Evolutionary conservation across 23 tunicate genomes (phyloP), one percentile per base, ranked within the genome.

Genomic region (Styela plicata): DNA sequence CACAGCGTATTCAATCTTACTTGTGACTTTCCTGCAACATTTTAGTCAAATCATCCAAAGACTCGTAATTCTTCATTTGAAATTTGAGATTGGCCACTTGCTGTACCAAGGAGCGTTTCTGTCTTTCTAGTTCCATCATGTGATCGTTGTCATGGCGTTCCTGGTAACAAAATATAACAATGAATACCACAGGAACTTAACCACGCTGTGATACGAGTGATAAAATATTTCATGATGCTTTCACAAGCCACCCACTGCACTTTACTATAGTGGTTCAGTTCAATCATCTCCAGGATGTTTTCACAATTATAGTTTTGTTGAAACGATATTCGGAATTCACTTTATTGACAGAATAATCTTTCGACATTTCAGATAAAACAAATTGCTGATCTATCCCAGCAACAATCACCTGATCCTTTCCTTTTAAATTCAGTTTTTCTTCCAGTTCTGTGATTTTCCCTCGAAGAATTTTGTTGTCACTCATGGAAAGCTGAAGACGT

Each of bases 21-120:
- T 91, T 80, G 83, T 93, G 98, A 73, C 98, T 93, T 1, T 93
- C 98, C 34, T 93, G 98, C 77, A 93, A 63, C 98, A 93, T 93
- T 28, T 79, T 75, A 3, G 92, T 85, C 30, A 93, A 80, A 69
- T 88, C 77, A 69, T 78, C 83, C 31, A 85, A 44, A 71, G 82
- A 84, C 33, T 88, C 90, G 79, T 84, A 83, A 33, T 93, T 85
- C 63, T 93, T 91, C 34, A 82, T 21, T 13, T 77, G 74, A 2
- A 83, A 37, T 77, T 82, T 93, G 44, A 93, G 44, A 24, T 67
- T 64, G 44, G 83, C 89, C 64, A 93, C 93, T 82, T 93, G 87
- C 75, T 93, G 89, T 24, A 81, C 32, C 36, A 88, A 79, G 28
- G 91, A 85, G 31, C 79, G 73, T 31, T 84, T 88, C 70, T 93